Evolutionary conservation across 2,888 invertebrate genomes (phyloP), one percentile per base, ranked within the genome.

Genomic region (Protophormia terraenovae): DNA sequence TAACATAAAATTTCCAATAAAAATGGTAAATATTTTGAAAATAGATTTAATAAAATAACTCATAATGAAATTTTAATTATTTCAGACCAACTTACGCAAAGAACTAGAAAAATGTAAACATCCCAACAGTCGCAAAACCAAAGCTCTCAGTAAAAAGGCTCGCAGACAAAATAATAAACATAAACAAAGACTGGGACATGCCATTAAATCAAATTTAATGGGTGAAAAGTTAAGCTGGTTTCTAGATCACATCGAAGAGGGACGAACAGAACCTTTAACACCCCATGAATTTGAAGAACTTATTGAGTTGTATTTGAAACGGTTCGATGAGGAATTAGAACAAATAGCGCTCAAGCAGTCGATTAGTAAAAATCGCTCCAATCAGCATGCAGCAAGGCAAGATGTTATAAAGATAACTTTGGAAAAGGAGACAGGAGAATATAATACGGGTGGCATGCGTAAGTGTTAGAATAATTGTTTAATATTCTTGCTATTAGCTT

Each of bases 81-180:
- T 64, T 60, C 3, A 94, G 93, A 92, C 93, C 0, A 94, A 93
- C 88, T 86, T 94, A 16, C 91, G 91, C 22, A 94, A 93, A 87
- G 93, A 94, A 83, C 87, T 94, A n/a, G 91, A 92, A 32, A 94
- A 95, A 91, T 93, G 95, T 73, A 96, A 96, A 89, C 97, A 97
- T 93, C 97, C 97, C 0, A 97, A 97, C 91, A 97, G 97, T 89
- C 94, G 97, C 87, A 97, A 96, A 93, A 96, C 97, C 0, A 93
- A 95, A 86, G 95, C 96, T 8, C 91, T 97, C 22, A 94, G 95
- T 2, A 96, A 95, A 90, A 95, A 96, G 92, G 93, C 95, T 7
- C 95, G 95, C 87, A 96, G 91, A 0, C 90, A 91, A 72, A 92
- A 93, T 76, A 91, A 93, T 86, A 93, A 92, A 82, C 92, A 93